Base-by-base conservation (phyloP, 2,797 vertebrate genomes). In the Natrix natrix region DNA sequence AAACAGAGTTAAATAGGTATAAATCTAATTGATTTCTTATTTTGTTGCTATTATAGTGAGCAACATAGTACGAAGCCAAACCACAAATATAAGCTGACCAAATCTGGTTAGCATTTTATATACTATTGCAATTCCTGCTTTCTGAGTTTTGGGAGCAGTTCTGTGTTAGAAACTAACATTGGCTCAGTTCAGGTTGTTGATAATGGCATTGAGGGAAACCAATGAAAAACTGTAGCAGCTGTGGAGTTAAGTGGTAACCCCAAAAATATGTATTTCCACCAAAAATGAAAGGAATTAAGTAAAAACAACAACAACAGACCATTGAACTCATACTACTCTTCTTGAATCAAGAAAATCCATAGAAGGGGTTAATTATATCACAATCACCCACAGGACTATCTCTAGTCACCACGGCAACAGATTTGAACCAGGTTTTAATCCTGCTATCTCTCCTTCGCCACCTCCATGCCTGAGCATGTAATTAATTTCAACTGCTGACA, bases 401-500 rank as follows among this genome's bases (percentile, higher is more conserved):
- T 96, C 93, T 74, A 22, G 6, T 97, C 94, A 96, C 96, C 96
- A 96, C 87, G 37, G 96, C 96, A 96, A 96, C 95, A 96, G 94
- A 93, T 95, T 95, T 95, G 92, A 96, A 94, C 91, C 94, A 96
- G 95, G 94, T 96, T 96, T 96, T 95, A 94, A 93, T 95, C 86
- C 93, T 95, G 37, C 93, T 90, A 93, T 93, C 17, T 92, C 95
- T 95, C 60, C 60, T 60, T 92, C 94, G 87, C 78, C 93, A 90
- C 74, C 43, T n/a, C n/a, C 48, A 55, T 52, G 24, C 94, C 93
- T 96, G 94, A 97, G 96, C 96, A 95, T 97, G 96, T 97, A 97
- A 98, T 98, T 98, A 97, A 97, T 97, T 97, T 95, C 95, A 95
- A 94, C 95, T 69, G 55, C 96, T 96, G 96, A 97, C 97, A 97